phyloP scores from a whole-genome alignment of 2,113 vertebrate species.

The Baryphthengus martii region DNA sequence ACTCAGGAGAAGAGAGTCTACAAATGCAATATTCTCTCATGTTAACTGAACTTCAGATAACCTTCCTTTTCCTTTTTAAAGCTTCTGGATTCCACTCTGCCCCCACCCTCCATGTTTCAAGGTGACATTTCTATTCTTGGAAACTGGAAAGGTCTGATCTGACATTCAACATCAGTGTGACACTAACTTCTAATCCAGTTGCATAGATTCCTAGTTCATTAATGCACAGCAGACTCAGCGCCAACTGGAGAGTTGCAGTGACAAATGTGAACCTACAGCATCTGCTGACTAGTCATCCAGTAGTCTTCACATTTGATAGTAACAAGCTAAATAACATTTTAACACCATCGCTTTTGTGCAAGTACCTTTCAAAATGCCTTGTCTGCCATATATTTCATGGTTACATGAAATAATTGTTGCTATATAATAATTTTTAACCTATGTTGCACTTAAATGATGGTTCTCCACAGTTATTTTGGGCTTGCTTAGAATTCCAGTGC shows the following conservation, averaged over 20 bases:
- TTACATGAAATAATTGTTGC: not conserved
- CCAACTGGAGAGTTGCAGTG: not conserved
- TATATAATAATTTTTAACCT: not conserved
- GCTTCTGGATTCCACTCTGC: not conserved
- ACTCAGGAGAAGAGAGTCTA: not conserved
- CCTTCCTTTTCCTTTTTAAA: not conserved
- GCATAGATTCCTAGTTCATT: not conserved
- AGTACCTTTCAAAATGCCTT: not conserved
- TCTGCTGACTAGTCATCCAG: not conserved
- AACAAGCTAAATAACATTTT: not conserved
- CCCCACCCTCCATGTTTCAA: not conserved
- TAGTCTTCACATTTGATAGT: not conserved
- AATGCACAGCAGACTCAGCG: not conserved
- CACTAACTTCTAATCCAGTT: not conserved
- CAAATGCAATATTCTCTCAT: not conserved
- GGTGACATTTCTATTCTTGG: not conserved
- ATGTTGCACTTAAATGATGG: not conserved
- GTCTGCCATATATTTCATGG: not conserved
- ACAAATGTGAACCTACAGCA: not conserved
- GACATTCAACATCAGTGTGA: not conserved
- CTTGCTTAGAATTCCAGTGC: not conserved
- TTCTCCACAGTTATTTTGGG: not conserved
- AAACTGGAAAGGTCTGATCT: not conserved
- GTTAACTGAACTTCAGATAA: not conserved
- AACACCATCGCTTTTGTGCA: not conserved